Conservation (phyloP, 1,140 invertebrate species). For the Trinorchestia longiramus region DNA sequence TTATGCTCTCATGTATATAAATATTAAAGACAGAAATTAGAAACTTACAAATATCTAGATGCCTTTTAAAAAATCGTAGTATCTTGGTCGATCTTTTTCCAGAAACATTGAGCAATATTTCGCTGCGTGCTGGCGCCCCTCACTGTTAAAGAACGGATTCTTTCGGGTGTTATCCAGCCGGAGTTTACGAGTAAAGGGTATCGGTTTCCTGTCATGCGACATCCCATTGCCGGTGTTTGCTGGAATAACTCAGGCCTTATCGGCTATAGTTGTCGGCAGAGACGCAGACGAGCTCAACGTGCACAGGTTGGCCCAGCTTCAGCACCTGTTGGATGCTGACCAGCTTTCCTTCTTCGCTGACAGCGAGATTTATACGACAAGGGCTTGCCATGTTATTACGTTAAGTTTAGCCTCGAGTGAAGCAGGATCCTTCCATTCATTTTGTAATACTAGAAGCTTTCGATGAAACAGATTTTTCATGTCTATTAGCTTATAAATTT, state of each 20-base stretch:
- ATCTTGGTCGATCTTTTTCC: neutral
- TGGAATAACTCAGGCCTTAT: conserved; percentile 37
- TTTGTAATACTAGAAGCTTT: neutral
- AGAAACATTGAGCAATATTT: neutral
- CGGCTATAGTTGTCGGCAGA: conserved; percentile 24
- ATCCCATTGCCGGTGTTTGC: conserved; percentile 41
- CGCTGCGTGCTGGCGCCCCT: neutral
- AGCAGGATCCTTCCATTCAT: neutral
- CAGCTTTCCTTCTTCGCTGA: neutral
- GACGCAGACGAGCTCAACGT: neutral
- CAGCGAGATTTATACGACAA: neutral
- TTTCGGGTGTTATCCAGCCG: neutral
- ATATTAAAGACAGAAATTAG: neutral
- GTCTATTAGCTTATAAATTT: no score
- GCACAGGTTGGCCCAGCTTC: neutral
- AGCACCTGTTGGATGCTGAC: neutral
- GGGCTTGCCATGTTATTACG: neutral
- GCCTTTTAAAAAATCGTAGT: neutral
- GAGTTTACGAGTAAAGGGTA: neutral
- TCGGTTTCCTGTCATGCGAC: conserved; percentile 33
- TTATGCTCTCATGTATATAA: neutral
- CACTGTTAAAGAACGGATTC: conserved; percentile 24
- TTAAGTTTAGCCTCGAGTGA: neutral
- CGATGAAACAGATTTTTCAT: no score
- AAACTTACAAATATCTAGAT: neutral